Conservation (phyloP, 1,140 invertebrate genomes). For the Drosophila chauvacae region DNA sequence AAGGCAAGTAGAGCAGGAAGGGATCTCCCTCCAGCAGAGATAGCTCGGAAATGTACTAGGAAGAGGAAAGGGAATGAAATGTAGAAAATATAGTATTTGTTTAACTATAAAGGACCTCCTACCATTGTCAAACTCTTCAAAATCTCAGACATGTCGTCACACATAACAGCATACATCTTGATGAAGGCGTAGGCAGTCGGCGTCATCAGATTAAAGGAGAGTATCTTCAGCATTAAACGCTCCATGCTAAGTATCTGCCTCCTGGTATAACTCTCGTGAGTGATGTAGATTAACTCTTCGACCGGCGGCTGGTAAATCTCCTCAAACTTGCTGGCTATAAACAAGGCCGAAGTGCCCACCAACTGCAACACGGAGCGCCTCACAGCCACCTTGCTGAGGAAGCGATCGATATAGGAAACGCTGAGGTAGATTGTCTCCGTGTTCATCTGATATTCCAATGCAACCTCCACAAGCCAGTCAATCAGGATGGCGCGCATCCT, state of each 20-base stretch:
- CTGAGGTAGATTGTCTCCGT: slow-evolving; percentile 95
- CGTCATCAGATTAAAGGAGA: slow-evolving; percentile 94
- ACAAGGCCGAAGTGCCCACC: slow-evolving; percentile 97
- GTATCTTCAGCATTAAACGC: slow-evolving; percentile 94
- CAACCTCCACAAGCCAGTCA: slow-evolving; percentile 97
- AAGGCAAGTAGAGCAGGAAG: slow-evolving; percentile 92
- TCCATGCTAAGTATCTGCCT: slow-evolving; percentile 96
- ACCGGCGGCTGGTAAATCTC: slow-evolving; percentile 97
- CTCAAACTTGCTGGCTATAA: slow-evolving; percentile 98
- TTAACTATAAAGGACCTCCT: slow-evolving; percentile 56
- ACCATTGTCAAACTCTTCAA: slow-evolving; percentile 91
- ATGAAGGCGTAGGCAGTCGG: slow-evolving; percentile 94
- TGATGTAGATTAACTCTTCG: slow-evolving; percentile 97
- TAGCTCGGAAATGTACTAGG: slow-evolving; percentile 93
- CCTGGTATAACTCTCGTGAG: slow-evolving; percentile 97
- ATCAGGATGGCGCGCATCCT: slow-evolving; percentile 95
- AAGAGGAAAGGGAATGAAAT: slow-evolving; percentile 1
- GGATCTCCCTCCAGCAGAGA: slow-evolving; percentile 94
- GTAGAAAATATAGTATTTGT: no score
- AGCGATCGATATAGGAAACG: slow-evolving; percentile 96
- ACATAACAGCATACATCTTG: slow-evolving; percentile 89
- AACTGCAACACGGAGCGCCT: slow-evolving; percentile 96
- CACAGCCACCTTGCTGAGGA: slow-evolving; percentile 97
- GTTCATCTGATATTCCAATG: slow-evolving; percentile 94
- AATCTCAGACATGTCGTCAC: slow-evolving; percentile 88